These are phyloP conservation scores for Athene cunicularia DNA, from an alignment of 2,113 vertebrate genomes.

Conservation along the genomic window DNA sequence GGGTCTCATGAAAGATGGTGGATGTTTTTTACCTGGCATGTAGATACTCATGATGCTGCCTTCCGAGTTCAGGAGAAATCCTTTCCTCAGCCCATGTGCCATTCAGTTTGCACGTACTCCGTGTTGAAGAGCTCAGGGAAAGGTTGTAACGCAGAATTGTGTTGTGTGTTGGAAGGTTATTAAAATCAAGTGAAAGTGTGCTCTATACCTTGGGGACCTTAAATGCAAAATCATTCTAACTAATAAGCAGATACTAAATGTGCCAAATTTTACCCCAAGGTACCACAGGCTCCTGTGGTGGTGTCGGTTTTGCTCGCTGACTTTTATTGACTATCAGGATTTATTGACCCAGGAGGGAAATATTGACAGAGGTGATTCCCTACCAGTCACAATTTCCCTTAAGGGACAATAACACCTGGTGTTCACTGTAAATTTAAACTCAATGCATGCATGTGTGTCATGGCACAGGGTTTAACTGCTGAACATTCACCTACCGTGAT, in stretches of 20 bases:
- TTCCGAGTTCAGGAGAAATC: background rate
- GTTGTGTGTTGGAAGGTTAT: background rate
- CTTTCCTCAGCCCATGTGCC: accelerated
- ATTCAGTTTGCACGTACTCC: accelerated
- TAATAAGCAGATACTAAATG: background rate
- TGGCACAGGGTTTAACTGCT: background rate
- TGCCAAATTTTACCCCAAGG: conserved; percentile 17
- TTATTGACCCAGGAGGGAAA: conserved; percentile 20
- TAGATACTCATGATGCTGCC: accelerated
- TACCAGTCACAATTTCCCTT: background rate
- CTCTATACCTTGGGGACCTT: background rate
- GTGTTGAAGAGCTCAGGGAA: background rate
- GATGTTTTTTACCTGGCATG: accelerated
- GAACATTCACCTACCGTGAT: accelerated
- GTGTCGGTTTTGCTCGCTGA: background rate
- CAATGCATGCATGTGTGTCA: background rate
- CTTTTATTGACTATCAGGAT: conserved; percentile 54
- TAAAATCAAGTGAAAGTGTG: background rate
- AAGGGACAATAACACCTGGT: background rate
- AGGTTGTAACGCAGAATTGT: background rate
- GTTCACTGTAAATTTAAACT: background rate
- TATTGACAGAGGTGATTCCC: background rate
- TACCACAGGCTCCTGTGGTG: background rate
- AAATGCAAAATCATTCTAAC: background rate
- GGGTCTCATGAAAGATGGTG: accelerated